These are phyloP conservation scores for Axinella damicornis DNA, from an alignment of 37 sponge, comb jelly and placozoan genomes.

Conservation along the genomic window DNA sequence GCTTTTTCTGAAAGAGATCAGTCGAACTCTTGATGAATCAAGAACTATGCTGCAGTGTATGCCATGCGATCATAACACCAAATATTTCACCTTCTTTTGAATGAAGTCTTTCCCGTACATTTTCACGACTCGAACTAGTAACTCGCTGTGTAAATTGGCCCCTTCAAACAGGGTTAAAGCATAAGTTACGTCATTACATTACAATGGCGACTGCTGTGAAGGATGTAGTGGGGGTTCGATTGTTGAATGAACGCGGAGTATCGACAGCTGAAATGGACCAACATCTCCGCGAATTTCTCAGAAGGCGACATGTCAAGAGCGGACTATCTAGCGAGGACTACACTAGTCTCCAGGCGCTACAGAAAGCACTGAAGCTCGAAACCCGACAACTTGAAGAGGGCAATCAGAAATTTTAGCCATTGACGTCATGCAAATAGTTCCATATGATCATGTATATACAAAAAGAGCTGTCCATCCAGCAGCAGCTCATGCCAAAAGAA, in stretches of 20 bases:
- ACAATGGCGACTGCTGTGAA: not conserved
- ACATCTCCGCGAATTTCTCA: slow-evolving; percentile 34
- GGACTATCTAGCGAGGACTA: slow-evolving; percentile 36
- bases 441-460: not conserved
- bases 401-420: too few species aligned
- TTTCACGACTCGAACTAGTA: too few species aligned
- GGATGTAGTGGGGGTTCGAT: not conserved
- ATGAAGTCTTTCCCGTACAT: too few species aligned
- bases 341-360: slow-evolving; percentile 22
- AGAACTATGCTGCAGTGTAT: too few species aligned
- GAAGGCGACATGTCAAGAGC: slow-evolving; percentile 12
- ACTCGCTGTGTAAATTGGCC: too few species aligned
- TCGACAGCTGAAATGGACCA: slow-evolving; percentile 19
- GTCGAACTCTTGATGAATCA: too few species aligned
- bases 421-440: not conserved
- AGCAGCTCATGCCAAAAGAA: too few species aligned
- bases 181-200: too few species aligned
- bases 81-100: too few species aligned
- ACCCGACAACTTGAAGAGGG: too few species aligned
- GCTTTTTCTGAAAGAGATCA: slow-evolving; percentile 33
- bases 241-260: slow-evolving; percentile 16
- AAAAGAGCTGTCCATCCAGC: not conserved
- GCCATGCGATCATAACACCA: too few species aligned
- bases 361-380: slow-evolving; percentile 14
- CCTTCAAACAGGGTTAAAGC: too few species aligned